Evolutionary conservation across 2,888 invertebrate species (phyloP).

Genomic region (Andricus curvator): DNA sequence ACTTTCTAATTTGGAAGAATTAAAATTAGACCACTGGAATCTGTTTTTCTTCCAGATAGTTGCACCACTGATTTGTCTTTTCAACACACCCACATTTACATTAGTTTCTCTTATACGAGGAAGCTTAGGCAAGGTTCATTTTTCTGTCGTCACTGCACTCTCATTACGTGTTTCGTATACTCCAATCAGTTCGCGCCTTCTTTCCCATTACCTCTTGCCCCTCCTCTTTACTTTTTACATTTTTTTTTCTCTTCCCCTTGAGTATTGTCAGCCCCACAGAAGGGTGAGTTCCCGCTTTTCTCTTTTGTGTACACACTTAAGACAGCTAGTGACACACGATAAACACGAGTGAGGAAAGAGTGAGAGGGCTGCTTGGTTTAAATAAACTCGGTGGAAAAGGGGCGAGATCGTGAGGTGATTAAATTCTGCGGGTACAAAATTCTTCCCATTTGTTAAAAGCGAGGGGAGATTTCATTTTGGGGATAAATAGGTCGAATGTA

Average conservation of each 20-base stretch:
- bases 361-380: not conserved
- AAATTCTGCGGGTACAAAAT: not conserved
- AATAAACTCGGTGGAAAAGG: slow-evolving; percentile 22
- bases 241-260: not conserved
- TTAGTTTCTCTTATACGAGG: slow-evolving; percentile 2
- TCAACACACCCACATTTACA: slow-evolving; percentile 25
- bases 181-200: slow-evolving; percentile 42
- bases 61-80: slow-evolving; percentile 34
- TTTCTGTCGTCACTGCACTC: slow-evolving; percentile 48
- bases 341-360: slow-evolving; percentile 30
- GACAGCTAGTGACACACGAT: slow-evolving; percentile 18
- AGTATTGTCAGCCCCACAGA: not conserved
- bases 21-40: slow-evolving; percentile 24
- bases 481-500: slow-evolving; percentile 16
- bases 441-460: slow-evolving; percentile 6
- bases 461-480: slow-evolving; percentile 10
- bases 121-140: slow-evolving; percentile 31
- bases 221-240: not conserved
- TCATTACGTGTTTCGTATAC: slow-evolving; percentile 45
- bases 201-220: not conserved
- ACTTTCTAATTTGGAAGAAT: not conserved
- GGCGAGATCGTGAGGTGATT: not conserved
- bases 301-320: slow-evolving; percentile 16
- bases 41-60: slow-evolving; percentile 21
- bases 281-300: not conserved